These are phyloP conservation scores for Odontocolon sp. DNA, from an alignment of 2,888 invertebrate species.

Conservation along the genomic window DNA sequence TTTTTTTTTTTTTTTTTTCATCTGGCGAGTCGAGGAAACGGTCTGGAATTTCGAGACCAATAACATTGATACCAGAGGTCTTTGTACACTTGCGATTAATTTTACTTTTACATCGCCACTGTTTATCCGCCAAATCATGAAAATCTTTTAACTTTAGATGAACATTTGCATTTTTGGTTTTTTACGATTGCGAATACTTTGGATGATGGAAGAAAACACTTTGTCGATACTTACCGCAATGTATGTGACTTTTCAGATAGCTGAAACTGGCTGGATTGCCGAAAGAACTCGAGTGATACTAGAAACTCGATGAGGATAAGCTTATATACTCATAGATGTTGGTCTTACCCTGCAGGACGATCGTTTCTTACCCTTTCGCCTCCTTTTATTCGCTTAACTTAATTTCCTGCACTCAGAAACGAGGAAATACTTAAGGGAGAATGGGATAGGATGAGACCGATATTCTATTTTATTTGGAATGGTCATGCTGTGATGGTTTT, in stretches of 20 bases:
- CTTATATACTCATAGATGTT: constrained; percentile 53
- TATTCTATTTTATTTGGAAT: neutral
- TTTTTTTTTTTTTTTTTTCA: constrained; percentile 16
- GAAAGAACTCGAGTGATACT: constrained; percentile 51
- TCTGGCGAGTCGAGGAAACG: constrained; percentile 23
- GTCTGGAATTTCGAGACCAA: neutral
- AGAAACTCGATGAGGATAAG: constrained; percentile 18
- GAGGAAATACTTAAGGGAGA: neutral
- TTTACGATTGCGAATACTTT: too few species aligned
- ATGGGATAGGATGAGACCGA: neutral
- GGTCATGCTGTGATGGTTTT: neutral
- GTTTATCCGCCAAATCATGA: too few species aligned
- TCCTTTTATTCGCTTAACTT: constrained; percentile 43
- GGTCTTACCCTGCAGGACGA: constrained; percentile 8
- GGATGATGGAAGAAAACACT: neutral
- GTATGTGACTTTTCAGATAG: neutral
- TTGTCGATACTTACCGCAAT: constrained; percentile 16
- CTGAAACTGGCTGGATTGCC: constrained; percentile 21
- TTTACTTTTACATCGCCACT: too few species aligned
- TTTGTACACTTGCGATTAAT: neutral
- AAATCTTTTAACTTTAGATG: neutral
- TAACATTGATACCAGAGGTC: constrained; percentile 2
- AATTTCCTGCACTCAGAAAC: constrained; percentile 59
- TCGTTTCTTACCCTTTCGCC: neutral
- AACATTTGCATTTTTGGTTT: too few species aligned